These are phyloP conservation scores for Neogale vison DNA, from an alignment of 2,113 vertebrate species.

Conservation along the genomic window DNA sequence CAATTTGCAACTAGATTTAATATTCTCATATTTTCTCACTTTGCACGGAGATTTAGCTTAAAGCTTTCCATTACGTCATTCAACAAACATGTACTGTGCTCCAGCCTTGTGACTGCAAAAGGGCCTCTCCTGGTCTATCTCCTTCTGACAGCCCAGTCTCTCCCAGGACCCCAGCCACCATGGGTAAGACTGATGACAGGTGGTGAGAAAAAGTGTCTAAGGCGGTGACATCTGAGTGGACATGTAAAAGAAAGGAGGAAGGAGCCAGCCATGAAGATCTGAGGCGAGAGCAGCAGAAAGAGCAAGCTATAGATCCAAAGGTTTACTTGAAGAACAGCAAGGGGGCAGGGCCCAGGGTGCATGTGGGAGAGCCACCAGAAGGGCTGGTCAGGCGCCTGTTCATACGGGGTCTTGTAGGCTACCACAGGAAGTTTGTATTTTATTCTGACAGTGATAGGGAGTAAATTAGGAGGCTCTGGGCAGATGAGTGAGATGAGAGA, in stretches of 20 bases:
- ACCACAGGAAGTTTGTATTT: not conserved
- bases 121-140: not conserved
- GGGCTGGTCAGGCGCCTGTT: not conserved
- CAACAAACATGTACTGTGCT: not conserved
- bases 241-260: not conserved
- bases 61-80: not conserved
- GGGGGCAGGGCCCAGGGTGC: not conserved
- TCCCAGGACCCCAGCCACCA: not conserved
- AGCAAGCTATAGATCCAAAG: not conserved
- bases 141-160: not conserved
- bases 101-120: not conserved
- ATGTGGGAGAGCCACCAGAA: not conserved
- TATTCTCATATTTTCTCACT: slow-evolving; percentile 23
- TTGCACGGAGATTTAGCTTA: not conserved
- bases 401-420: not conserved
- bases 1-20: not conserved
- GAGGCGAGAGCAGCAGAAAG: not conserved
- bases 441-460: not conserved
- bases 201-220: not conserved
- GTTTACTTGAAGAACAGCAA: not conserved
- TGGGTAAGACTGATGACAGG: not conserved
- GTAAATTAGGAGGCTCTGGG: not conserved
- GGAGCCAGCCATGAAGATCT: not conserved
- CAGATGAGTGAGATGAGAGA: not conserved
- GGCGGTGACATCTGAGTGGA: not conserved